Percentiles rank a stretch among this genome's conserved stretches.
phyloP scores from a whole-genome alignment of 2,888 invertebrate species.

The Ichneumoninae sp. region DNA sequence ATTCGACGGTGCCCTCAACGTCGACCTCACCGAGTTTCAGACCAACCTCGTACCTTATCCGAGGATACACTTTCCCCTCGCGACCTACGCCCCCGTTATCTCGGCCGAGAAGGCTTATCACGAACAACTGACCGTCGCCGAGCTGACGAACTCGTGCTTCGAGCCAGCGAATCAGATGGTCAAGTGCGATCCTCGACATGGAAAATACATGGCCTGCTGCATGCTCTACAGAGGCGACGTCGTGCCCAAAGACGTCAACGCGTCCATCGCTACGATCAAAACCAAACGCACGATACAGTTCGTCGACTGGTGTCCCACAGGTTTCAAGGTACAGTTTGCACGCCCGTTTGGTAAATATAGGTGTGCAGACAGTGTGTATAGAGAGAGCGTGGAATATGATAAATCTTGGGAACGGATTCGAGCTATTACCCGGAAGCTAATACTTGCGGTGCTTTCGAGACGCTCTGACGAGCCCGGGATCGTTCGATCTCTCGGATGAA shows the following conservation, averaged over 20 bases:
- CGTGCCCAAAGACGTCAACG: slow-evolving; percentile 94
- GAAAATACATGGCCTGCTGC: slow-evolving; percentile 95
- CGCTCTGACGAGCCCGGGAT: slow-evolving; percentile 55
- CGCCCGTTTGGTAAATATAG: too few relatives aligned
- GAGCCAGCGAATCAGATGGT: slow-evolving; percentile 95
- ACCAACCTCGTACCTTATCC: slow-evolving; percentile 96
- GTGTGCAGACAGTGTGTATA: background rate
- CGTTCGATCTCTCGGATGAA: slow-evolving; percentile 47
- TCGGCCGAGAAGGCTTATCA: slow-evolving; percentile 90
- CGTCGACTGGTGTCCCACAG: slow-evolving; percentile 88
- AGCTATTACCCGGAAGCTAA: slow-evolving; percentile 53
- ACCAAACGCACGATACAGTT: slow-evolving; percentile 87
- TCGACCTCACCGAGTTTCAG: slow-evolving; percentile 95
- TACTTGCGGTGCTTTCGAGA: slow-evolving; percentile 63
- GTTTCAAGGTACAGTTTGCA: slow-evolving; percentile 88
- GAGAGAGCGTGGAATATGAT: background rate
- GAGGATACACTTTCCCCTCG: slow-evolving; percentile 94
- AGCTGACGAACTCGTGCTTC: slow-evolving; percentile 94
- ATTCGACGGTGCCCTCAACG: slow-evolving; percentile 94
- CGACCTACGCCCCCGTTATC: slow-evolving; percentile 90
- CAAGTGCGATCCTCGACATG: slow-evolving; percentile 92
- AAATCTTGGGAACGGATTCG: slow-evolving; percentile 20
- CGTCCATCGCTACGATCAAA: slow-evolving; percentile 91
- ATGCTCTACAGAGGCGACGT: slow-evolving; percentile 94
- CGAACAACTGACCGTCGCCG: slow-evolving; percentile 90